Evolutionary conservation across 2,113 vertebrate species (phyloP).

Genomic region (Ochotona curzoniae): DNA sequence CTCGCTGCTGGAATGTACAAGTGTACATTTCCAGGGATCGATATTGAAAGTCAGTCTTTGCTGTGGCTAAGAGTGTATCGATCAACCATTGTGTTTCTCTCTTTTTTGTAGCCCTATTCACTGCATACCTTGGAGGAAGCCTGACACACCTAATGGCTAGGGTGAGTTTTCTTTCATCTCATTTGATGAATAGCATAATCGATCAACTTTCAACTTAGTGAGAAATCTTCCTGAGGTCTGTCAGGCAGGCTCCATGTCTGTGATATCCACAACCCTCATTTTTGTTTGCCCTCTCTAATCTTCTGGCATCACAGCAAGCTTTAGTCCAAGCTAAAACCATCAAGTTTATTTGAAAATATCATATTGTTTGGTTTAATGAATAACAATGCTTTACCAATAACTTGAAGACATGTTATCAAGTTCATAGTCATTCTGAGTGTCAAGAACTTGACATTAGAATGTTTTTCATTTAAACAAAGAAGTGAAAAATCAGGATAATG

Average conservation of each 20-base stretch:
- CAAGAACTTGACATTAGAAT: neutral
- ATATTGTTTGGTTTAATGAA: neutral
- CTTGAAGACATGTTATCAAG: neutral
- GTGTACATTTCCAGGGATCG: neutral
- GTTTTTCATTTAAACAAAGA: constrained; percentile 34
- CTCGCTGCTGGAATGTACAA: neutral
- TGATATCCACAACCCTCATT: neutral
- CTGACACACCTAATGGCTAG: constrained; percentile 90
- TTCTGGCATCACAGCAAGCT: neutral
- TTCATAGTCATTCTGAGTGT: neutral
- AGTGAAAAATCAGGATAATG: constrained; percentile 24
- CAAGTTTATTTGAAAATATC: neutral
- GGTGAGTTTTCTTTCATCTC: constrained; percentile 85
- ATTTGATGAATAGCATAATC: neutral
- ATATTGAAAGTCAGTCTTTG: neutral
- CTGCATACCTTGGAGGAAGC: constrained; percentile 92
- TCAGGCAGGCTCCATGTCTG: neutral
- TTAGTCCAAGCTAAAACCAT: neutral
- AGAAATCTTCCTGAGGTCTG: neutral
- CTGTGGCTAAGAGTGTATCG: neutral
- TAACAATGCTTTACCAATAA: neutral
- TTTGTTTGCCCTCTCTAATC: neutral
- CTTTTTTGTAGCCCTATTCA: constrained; percentile 88
- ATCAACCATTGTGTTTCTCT: constrained; percentile 7
- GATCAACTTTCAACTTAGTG: neutral